Evolutionary conservation across 2,113 vertebrate species (phyloP).

Genomic region (Pachycephala philippinensis): DNA sequence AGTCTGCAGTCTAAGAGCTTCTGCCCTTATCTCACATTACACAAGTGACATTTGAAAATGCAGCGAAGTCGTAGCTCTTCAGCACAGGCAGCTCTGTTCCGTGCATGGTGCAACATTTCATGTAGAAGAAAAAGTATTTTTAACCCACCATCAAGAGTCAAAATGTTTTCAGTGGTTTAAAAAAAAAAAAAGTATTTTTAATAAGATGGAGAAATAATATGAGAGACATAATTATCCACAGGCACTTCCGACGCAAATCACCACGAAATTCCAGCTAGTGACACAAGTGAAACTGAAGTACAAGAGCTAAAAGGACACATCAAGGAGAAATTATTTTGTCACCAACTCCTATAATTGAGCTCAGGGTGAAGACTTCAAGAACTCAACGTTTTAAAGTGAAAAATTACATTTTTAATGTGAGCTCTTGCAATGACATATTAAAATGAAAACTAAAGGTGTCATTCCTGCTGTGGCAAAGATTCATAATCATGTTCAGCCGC

Average conservation of each 20-base stretch:
- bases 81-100: not conserved
- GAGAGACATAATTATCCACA: not conserved
- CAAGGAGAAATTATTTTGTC: not conserved
- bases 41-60: conserved; percentile 6
- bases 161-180: not conserved
- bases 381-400: not conserved
- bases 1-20: not conserved
- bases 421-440: not conserved
- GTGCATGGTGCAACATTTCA: not conserved
- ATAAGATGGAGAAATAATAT: not conserved
- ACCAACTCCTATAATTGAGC: not conserved
- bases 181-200: not conserved
- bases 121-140: not conserved
- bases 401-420: not conserved
- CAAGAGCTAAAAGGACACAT: not conserved
- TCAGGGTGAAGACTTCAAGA: not conserved
- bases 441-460: not conserved
- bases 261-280: not conserved
- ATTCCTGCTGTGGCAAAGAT: not conserved
- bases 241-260: not conserved
- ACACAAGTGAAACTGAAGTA: not conserved
- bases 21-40: not conserved
- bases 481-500: not conserved
- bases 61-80: not conserved
- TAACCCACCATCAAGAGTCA: not conserved